phyloP scores from a whole-genome alignment of 2,797 vertebrate genomes.

The Pachyuromys duprasi region DNA sequence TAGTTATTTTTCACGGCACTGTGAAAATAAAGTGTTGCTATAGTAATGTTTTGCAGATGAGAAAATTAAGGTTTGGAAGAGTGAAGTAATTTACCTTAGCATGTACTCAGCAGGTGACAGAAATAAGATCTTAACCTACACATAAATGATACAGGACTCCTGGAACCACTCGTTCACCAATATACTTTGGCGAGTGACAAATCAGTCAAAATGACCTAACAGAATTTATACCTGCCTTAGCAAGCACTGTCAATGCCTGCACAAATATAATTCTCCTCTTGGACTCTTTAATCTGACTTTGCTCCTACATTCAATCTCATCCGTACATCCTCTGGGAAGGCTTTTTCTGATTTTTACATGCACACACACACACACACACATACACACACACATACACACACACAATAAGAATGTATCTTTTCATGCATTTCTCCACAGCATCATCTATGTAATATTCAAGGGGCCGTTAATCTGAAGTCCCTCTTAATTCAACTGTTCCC shows the following conservation, averaged over 20 bases:
- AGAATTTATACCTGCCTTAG: neutral
- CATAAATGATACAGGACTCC: neutral
- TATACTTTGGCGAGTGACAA: neutral
- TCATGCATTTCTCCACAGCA: neutral
- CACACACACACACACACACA: neutral
- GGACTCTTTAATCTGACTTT: neutral
- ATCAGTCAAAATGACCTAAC: neutral
- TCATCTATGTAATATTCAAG: neutral
- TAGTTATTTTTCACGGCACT: neutral
- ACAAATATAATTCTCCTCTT: neutral
- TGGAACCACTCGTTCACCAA: neutral
- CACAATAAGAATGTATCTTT: neutral
- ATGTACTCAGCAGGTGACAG: slow-evolving; percentile 25
- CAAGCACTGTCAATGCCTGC: neutral
- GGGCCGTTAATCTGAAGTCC: neutral
- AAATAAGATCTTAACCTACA: slow-evolving; percentile 35
- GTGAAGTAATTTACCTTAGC: slow-evolving; percentile 26
- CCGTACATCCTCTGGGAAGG: neutral
- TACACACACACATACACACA: neutral
- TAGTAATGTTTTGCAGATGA: neutral
- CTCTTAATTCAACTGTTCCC: neutral
- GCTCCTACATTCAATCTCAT: neutral
- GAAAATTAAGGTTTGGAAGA: slow-evolving; percentile 14
- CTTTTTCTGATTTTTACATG: neutral
- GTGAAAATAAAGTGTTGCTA: neutral